phyloP scores from a whole-genome alignment of 1,140 invertebrate genomes.

The Hestina assimilis region DNA sequence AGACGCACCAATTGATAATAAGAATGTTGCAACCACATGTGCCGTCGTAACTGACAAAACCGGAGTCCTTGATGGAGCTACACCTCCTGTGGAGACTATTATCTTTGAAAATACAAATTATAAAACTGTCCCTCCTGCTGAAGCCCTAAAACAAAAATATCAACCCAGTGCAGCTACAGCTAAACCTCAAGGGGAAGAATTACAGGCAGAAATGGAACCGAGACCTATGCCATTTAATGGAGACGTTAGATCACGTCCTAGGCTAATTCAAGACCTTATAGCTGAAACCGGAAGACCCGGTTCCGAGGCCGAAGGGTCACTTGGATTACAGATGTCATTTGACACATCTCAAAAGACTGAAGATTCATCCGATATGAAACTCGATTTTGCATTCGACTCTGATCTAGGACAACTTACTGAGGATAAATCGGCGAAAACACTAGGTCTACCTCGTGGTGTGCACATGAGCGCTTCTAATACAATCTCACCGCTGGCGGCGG shows the following conservation, averaged over 20 bases:
- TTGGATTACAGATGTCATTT: slow-evolving; percentile 70
- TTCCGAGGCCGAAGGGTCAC: slow-evolving; percentile 48
- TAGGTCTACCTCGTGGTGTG: slow-evolving; percentile 82
- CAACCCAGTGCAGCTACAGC: slow-evolving; percentile 69
- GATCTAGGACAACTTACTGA: slow-evolving; percentile 88
- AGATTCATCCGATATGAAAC: slow-evolving; percentile 92
- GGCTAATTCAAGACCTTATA: slow-evolving; percentile 72
- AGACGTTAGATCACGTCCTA: slow-evolving; percentile 59
- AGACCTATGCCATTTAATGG: slow-evolving; percentile 64
- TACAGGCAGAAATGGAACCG: slow-evolving; percentile 59
- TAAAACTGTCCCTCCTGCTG: slow-evolving; percentile 81
- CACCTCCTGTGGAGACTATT: slow-evolving; percentile 90
- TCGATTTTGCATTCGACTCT: slow-evolving; percentile 93
- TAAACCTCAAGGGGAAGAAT: slow-evolving; percentile 60
- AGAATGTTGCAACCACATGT: slow-evolving; percentile 50
- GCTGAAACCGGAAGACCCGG: slow-evolving; percentile 57
- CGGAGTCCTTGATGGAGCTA: slow-evolving; percentile 84
- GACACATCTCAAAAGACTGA: slow-evolving; percentile 81
- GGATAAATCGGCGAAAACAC: slow-evolving; percentile 82
- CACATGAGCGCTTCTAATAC: slow-evolving; percentile 79
- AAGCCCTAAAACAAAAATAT: slow-evolving; percentile 82
- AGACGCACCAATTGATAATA: slow-evolving; percentile 76
- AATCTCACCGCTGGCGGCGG: slow-evolving; percentile 81
- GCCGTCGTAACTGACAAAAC: slow-evolving; percentile 60
- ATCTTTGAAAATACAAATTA: slow-evolving; percentile 96